A percentile compares a stretch with the other conserved stretches of the same genome.
These are phyloP conservation scores for Echinometra lucunter DNA, from an alignment of 53 echinoderm and acorn worm species.

Conservation along the genomic window DNA sequence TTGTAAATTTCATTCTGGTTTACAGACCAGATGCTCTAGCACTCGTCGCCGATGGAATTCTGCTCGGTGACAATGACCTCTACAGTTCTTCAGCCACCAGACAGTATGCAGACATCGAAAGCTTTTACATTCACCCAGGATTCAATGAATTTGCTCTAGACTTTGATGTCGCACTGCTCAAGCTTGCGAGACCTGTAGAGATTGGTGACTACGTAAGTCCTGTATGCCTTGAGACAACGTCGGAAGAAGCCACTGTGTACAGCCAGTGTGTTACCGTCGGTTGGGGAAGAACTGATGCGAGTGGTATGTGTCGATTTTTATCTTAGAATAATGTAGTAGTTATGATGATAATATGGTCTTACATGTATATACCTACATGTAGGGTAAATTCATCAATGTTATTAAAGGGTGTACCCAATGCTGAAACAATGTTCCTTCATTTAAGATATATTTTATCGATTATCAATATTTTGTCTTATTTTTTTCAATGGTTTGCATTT, in stretches of 20 bases:
- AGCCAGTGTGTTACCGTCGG: constrained; percentile 14
- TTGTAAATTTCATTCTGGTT: background rate
- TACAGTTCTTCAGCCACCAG: background rate
- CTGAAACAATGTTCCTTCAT: too few species aligned
- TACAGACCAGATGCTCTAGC: constrained; percentile 11
- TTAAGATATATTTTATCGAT: too few species aligned
- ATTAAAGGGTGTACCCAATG: too few species aligned
- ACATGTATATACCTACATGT: too few species aligned
- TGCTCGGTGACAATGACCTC: constrained; percentile 35
- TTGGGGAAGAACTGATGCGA: background rate
- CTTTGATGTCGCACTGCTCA: constrained; percentile 37
- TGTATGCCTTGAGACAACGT: constrained; percentile 21
- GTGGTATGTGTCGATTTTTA: background rate
- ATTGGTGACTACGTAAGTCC: constrained; percentile 13
- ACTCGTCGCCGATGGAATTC: constrained; percentile 13
- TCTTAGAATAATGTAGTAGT: too few species aligned
- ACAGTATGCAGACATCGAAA: constrained; percentile 39
- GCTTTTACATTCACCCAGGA: constrained; percentile 50
- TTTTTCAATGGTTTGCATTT: too few species aligned
- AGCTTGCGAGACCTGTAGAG: constrained; percentile 37
- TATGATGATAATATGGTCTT: too few species aligned
- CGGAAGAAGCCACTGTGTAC: constrained; percentile 36
- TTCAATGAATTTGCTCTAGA: constrained; percentile 23
- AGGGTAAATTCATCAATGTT: too few species aligned
- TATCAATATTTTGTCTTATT: too few species aligned